A percentile compares a stretch with the other conserved stretches of the same genome.
These are phyloP conservation scores for Imbricaverruca yamaguchii DNA, from an alignment of 2,888 invertebrate genomes.

Conservation along the genomic window DNA sequence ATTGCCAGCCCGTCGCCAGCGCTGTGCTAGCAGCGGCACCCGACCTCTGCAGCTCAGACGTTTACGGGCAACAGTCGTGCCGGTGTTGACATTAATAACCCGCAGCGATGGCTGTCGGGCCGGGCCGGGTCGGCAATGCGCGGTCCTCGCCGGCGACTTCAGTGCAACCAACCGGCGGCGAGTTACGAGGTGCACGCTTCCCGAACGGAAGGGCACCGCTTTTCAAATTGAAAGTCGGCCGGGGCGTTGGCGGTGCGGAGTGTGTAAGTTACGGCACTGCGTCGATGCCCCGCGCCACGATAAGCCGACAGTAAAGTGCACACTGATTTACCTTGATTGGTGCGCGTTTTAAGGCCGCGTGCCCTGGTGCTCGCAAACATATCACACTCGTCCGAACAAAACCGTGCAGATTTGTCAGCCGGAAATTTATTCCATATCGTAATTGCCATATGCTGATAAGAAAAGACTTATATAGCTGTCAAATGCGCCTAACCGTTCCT, in stretches of 20 bases:
- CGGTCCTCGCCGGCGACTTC: not conserved
- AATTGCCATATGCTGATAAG: no score
- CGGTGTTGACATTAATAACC: not conserved
- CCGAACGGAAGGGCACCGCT: slow-evolving; percentile 8
- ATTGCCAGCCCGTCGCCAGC: no score
- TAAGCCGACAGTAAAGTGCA: slow-evolving; percentile 8
- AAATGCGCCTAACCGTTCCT: no score
- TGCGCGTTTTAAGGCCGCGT: not conserved
- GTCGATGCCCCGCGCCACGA: not conserved
- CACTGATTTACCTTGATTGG: not conserved
- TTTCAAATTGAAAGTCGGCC: slow-evolving; percentile 3
- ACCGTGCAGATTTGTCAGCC: not conserved
- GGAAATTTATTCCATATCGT: not conserved
- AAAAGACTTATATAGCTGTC: no score
- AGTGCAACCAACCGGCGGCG: not conserved
- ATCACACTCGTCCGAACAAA: not conserved
- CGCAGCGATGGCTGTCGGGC: not conserved
- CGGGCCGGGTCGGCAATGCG: not conserved
- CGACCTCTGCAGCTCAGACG: no score
- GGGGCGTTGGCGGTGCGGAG: not conserved
- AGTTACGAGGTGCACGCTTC: not conserved
- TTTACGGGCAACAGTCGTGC: no score
- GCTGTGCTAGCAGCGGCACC: no score
- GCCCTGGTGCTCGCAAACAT: not conserved
- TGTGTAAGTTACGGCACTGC: not conserved